Conservation (phyloP, 2,113 vertebrate species). For the Cyanoramphus novaezelandiae region DNA sequence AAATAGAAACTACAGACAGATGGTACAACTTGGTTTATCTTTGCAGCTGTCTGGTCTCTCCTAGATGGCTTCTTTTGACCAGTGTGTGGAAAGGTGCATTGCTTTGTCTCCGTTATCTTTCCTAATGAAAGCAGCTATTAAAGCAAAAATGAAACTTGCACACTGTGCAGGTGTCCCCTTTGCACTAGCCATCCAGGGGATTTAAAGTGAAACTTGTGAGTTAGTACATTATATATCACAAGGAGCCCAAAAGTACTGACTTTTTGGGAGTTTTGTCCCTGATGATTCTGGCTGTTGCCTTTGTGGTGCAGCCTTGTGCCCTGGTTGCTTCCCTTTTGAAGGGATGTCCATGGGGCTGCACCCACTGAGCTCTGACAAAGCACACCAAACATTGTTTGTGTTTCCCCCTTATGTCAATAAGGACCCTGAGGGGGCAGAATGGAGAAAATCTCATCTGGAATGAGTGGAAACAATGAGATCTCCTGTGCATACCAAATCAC, state of each 20-base stretch:
- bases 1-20: background rate
- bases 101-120: background rate
- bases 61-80: background rate
- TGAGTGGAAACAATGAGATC: background rate
- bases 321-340: background rate
- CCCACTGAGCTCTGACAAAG: background rate
- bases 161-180: background rate
- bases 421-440: background rate
- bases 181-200: no score
- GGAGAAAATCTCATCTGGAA: background rate
- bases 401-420: background rate
- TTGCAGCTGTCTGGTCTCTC: background rate
- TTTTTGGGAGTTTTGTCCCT: background rate
- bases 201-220: background rate
- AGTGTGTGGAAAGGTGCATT: background rate
- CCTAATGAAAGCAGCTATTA: background rate
- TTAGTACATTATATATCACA: background rate
- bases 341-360: background rate
- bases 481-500: background rate
- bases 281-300: fast-evolving
- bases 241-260: background rate
- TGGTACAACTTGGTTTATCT: background rate
- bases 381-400: background rate
- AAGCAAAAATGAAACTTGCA: background rate
- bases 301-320: background rate